phyloP scores from a whole-genome alignment of 2,888 invertebrate genomes.

The Seira ritae region DNA sequence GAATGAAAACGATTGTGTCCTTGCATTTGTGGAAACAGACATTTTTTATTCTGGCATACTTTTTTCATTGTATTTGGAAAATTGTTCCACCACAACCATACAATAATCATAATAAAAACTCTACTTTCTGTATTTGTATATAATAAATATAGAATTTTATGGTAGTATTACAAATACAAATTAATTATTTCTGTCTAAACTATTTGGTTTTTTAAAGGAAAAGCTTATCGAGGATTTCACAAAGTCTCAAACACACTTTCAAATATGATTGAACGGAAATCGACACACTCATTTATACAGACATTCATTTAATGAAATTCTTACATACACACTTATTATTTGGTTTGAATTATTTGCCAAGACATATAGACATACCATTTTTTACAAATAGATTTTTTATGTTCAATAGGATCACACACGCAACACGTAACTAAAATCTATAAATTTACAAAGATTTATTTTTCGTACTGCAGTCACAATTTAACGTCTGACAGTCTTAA shows the following conservation, averaged over 20 bases:
- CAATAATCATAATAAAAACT: constrained; percentile 38
- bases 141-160: constrained; percentile 58
- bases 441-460: no score
- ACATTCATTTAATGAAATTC: not conserved
- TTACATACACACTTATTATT: not conserved
- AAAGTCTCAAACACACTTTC: no score
- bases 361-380: no score
- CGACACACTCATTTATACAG: no score
- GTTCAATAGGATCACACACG: no score
- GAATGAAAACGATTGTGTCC: not conserved
- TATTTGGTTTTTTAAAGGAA: not conserved
- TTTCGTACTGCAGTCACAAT: constrained; percentile 6
- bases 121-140: constrained; percentile 32
- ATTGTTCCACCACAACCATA: constrained; percentile 70
- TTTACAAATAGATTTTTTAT: no score
- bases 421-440: no score
- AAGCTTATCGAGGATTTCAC: not conserved
- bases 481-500: constrained; percentile 56
- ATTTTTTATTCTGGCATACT: constrained; percentile 52
- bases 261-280: no score
- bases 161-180: constrained; percentile 40
- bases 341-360: no score
- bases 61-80: constrained; percentile 43
- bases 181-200: not conserved
- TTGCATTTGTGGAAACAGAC: constrained; percentile 1